Evolutionary conservation across 2,888 invertebrate species (phyloP).

Genomic region (Glaucopsyche alexis): DNA sequence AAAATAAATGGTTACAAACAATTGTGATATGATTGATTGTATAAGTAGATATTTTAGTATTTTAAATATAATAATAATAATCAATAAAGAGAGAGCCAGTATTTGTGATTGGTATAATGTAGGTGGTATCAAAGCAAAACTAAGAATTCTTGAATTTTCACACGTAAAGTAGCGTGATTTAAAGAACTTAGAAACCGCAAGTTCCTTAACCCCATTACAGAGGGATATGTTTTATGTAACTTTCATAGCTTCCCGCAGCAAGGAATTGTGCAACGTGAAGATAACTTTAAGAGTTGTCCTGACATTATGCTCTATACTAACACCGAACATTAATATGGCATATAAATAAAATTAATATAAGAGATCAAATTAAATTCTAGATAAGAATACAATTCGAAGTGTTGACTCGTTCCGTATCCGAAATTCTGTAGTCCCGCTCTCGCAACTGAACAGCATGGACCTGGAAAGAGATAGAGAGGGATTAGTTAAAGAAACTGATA

Average conservation of each 20-base stretch:
- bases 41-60: no score
- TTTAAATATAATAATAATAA: no score
- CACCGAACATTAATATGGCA: conserved; percentile 74
- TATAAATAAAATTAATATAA: conserved; percentile 69
- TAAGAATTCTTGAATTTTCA: no score
- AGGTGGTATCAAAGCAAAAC: no score
- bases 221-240: neutral
- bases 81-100: no score
- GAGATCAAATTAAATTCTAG: conserved; percentile 68
- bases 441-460: conserved; percentile 52
- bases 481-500: neutral
- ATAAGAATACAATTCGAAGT: conserved; percentile 38
- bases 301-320: conserved; percentile 41
- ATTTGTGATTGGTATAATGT: no score
- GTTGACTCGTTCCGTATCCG: conserved; percentile 41
- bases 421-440: conserved; percentile 46
- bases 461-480: conserved; percentile 45
- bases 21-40: no score
- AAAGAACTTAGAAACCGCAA: no score
- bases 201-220: no score
- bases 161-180: no score
- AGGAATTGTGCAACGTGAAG: neutral
- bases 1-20: no score
- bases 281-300: neutral
- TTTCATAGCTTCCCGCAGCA: neutral